Percentiles rank a stretch among this genome's conserved stretches.
phyloP scores from a whole-genome alignment of 2,797 vertebrate genomes.

The Liasis olivaceus region DNA sequence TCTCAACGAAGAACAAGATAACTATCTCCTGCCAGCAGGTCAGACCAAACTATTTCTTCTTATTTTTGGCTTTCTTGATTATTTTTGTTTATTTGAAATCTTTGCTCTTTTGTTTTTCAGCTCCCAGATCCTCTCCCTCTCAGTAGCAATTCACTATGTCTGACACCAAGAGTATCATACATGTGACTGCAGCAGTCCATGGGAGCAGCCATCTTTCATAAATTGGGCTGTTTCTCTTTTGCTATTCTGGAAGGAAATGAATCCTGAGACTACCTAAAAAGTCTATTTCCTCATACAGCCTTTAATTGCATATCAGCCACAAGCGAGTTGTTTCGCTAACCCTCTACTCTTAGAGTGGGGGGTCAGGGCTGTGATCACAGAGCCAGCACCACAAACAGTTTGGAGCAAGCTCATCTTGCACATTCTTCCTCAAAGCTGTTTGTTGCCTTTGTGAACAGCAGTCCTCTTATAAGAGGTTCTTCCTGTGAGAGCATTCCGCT shows the following conservation, averaged over 20 bases:
- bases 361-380: conserved; percentile 70
- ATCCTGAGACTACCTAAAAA: conserved; percentile 64
- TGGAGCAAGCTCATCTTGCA: conserved; percentile 68
- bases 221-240: conserved; percentile 74
- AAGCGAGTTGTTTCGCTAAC: conserved; percentile 62
- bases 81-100: conserved; percentile 82
- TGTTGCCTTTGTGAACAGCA: conserved; percentile 75
- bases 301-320: conserved; percentile 59
- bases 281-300: conserved; percentile 65
- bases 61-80: conserved; percentile 86
- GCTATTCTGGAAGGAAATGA: conserved; percentile 69
- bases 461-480: conserved; percentile 73
- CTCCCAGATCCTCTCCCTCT: conserved; percentile 84
- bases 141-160: conserved; percentile 82
- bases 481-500: conserved; percentile 76
- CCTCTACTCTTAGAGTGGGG: conserved; percentile 68
- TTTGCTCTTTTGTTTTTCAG: conserved; percentile 88
- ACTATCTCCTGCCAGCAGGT: conserved; percentile 95
- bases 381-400: conserved; percentile 73
- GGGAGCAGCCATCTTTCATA: conserved; percentile 77
- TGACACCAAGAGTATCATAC: conserved; percentile 77
- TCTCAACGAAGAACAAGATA: conserved; percentile 93
- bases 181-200: conserved; percentile 74
- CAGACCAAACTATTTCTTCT: conserved; percentile 99
- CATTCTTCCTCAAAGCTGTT: conserved; percentile 76